Conservation (phyloP, 2,113 vertebrate genomes). For the human region DNA sequence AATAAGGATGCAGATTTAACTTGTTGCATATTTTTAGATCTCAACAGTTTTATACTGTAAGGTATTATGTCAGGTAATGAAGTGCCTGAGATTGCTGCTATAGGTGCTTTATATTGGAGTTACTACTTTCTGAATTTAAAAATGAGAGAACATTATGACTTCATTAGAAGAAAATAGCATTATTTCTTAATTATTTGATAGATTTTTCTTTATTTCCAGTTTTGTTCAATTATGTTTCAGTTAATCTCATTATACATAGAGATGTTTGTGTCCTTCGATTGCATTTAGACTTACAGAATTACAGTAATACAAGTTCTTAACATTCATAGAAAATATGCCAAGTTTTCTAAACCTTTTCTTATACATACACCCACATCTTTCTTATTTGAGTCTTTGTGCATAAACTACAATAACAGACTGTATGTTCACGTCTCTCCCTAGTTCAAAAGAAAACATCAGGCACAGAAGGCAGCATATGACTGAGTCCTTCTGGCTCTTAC, state of each 20-base stretch:
- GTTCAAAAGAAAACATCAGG: neutral
- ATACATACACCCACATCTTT: neutral
- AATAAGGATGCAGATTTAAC: neutral
- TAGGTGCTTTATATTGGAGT: neutral
- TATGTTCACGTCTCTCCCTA: neutral
- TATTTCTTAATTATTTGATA: neutral
- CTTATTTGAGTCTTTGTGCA: neutral
- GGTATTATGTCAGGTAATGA: neutral
- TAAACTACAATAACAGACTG: neutral
- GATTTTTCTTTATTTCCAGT: neutral
- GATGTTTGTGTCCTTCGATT: neutral
- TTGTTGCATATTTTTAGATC: neutral
- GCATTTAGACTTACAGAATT: neutral
- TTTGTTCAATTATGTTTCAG: neutral
- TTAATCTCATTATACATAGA: neutral
- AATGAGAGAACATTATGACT: neutral
- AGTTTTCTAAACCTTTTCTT: neutral
- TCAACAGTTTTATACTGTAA: neutral
- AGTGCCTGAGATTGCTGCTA: neutral
- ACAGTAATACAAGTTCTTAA: neutral
- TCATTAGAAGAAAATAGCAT: neutral
- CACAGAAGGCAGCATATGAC: neutral
- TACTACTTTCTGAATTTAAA: neutral
- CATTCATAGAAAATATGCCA: neutral
- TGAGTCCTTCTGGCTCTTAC: neutral